Base-by-base conservation (phyloP, 2,797 vertebrate genomes). In the Pygocentrus nattereri region DNA sequence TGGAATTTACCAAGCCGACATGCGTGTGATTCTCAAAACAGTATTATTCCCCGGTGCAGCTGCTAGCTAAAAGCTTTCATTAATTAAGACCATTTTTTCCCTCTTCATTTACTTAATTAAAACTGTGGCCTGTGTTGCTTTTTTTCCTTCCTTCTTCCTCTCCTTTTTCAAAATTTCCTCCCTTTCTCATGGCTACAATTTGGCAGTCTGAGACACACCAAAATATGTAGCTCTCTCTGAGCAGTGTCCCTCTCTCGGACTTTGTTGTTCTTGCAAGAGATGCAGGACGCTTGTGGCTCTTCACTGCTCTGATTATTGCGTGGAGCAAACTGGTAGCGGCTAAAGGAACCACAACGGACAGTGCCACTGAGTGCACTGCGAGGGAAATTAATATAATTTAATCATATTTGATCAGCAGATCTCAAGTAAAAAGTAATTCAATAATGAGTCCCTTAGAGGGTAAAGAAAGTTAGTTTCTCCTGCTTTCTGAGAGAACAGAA, bases 21-120 rank as follows among this genome's bases (percentile, higher is more conserved):
- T 88, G 86, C 82, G 85, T 90, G 90, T 92, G 87, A 89, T 91
- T 88, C 85, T 86, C 61, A 70, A 84, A 84, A 79, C 86, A 80
- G 78, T 85, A 83, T 87, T 86, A 87, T 86, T 92, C 89, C 87
- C 85, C 77, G 3, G 13, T 62, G 73, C 89, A 89, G 89, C 87
- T 74, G 67, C 89, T 84, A 82, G 87, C 78, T 81, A 82, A 87
- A 88, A 83, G 87, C 86, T 82, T 87, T 86, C 85, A 38, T 87
- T 87, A 86, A 86, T 86, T 89, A 90, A 88, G 87, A 91, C 86
- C 87, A 87, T 88, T 89, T 86, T 87, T 88, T 90, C 83, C 88
- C 87, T 90, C 88, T 89, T 91, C 89, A 88, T 90, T 89, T 88
- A 88, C 88, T 88, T 91, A 91, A 91, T 90, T 89, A 89, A 88